Evolutionary conservation across 2,888 invertebrate genomes (phyloP).

Genomic region (Coleophora deauratella): DNA sequence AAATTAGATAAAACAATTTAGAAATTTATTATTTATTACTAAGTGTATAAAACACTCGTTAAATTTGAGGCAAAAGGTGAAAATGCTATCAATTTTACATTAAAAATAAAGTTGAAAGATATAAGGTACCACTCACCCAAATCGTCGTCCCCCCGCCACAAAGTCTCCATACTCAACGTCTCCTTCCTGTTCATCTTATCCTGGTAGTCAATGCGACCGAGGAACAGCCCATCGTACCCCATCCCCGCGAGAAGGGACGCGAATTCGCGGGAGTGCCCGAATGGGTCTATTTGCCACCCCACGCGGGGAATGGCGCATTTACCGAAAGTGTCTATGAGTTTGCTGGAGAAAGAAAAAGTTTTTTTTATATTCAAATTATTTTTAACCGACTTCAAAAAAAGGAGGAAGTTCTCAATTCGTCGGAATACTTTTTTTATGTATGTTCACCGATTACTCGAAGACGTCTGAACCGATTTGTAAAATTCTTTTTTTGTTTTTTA

Average conservation of each 20-base stretch:
- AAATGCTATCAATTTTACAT: too few species aligned
- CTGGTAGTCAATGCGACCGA: constrained; percentile 90
- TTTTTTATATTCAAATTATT: too few species aligned
- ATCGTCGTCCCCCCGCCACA: constrained; percentile 86
- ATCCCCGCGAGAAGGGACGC: constrained; percentile 86
- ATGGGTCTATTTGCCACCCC: constrained; percentile 91
- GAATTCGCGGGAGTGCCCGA: constrained; percentile 90
- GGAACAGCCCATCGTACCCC: constrained; percentile 89
- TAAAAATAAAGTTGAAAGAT: too few species aligned
- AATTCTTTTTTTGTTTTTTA: not conserved
- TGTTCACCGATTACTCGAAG: too few species aligned
- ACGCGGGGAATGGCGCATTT: constrained; percentile 81
- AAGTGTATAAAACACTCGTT: too few species aligned
- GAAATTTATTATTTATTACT: too few species aligned
- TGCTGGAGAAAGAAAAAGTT: constrained; percentile 32
- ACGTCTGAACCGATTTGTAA: too few species aligned
- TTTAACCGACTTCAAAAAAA: not conserved
- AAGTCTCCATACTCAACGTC: constrained; percentile 82
- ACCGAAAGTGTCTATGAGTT: constrained; percentile 80
- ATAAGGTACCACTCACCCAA: constrained; percentile 69
- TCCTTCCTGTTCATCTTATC: constrained; percentile 79
- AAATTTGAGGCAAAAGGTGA: too few species aligned
- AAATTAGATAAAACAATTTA: too few species aligned
- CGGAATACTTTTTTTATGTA: too few species aligned
- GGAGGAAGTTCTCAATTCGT: too few species aligned